Evolutionary conservation across 2,797 vertebrate genomes (phyloP), one percentile per base, ranked within the genome.

Genomic region (Cossypha caffra): DNA sequence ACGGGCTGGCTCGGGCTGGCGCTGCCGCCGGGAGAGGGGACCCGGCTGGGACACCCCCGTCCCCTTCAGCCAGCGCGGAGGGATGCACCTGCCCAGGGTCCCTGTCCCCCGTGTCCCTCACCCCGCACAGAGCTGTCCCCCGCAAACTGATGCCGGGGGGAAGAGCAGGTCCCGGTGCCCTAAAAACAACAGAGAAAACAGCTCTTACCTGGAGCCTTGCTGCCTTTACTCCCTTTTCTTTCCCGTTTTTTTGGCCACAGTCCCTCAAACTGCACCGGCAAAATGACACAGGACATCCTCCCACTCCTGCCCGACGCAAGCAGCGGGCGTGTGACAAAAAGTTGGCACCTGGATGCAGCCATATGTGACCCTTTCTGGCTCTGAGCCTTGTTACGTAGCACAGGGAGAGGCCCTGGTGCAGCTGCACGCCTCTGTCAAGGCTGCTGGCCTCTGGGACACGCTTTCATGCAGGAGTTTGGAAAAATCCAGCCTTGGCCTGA

Each of bases 241-340:
- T 50, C 17, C 4, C 13, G 6, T 28, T 28, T 31, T 63, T 83
- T 83, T 84, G 68, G 68, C 76, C 48, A 37, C 52, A 16, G 0
- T 73, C 42, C 84, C 69, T 81, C 66, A 6, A 91, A 54, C 67
- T 19, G 43, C 85, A 59, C 38, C 52, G 43, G 75, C 55, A 63
- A 48, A 86, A 66, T 26, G 64, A 76, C 81, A 91, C 93, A 75
- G 96, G 93, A 92, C 87, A 81, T 92, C 93, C 88, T 92, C 78
- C 75, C 2, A 13, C 68, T 51, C 57, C 57, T 31, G 80, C 69
- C 66, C 16, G 11, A 81, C 18, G 7, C 37, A 73, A 83, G 48
- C 76, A 83, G 88, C 11, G 15, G 20, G 12, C 2, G 20, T 26
- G 73, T 77, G 84, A 77, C 73, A 77, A 71, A 80, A 79, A 69